phyloP scores from a whole-genome alignment of 2,113 vertebrate species.

The Chitala chitala region DNA sequence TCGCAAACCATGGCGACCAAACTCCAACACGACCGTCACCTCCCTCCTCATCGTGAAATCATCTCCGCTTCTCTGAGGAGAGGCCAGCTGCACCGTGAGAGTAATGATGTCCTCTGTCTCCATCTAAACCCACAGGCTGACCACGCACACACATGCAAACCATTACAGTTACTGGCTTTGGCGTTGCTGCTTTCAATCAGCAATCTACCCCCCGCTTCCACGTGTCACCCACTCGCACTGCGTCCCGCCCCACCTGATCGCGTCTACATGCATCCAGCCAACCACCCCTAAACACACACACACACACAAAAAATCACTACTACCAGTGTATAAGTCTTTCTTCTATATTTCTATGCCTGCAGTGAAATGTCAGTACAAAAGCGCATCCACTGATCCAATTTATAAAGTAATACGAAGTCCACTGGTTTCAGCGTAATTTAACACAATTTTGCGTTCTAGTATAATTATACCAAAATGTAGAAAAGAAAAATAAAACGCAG shows the following conservation, averaged over 20 bases:
- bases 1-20: slow-evolving; percentile 1
- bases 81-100: slow-evolving; percentile 43
- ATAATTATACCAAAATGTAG: too few species aligned
- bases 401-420: too few species aligned
- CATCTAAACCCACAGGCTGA: slow-evolving; percentile 46
- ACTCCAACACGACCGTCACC: background rate
- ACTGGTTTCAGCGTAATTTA: too few species aligned
- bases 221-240: background rate
- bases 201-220: slow-evolving; percentile 19
- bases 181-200: slow-evolving; percentile 14
- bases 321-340: too few species aligned
- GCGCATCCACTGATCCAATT: too few species aligned
- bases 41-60: slow-evolving; percentile 47
- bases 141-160: slow-evolving; percentile 62
- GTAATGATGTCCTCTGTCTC: slow-evolving; percentile 44
- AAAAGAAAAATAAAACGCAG: too few species aligned
- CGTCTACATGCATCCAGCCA: background rate
- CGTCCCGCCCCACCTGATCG: background rate
- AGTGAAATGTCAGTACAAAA: too few species aligned
- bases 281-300: too few species aligned
- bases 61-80: slow-evolving; percentile 41
- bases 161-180: slow-evolving; percentile 49
- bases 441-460: too few species aligned
- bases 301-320: too few species aligned
- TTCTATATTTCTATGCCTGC: too few species aligned